Conservation (phyloP, 2,113 vertebrate genomes). For the Mustela lutreola region DNA sequence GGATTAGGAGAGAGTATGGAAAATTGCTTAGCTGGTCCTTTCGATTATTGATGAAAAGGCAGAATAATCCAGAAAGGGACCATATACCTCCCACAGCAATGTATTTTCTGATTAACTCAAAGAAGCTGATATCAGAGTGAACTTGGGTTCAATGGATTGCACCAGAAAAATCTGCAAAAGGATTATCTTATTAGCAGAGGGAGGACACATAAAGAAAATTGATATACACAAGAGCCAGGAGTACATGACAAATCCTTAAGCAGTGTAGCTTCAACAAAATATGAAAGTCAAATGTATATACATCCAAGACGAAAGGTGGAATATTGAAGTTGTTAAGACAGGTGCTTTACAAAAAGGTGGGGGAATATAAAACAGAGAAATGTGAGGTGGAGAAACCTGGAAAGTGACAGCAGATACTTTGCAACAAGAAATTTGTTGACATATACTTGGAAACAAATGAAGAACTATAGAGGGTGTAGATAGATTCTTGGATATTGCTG, state of each 20-base stretch:
- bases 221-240: neutral
- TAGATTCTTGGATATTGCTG: constrained; percentile 74
- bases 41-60: constrained; percentile 66
- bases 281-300: neutral
- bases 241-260: neutral
- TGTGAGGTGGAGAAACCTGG: neutral
- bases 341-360: constrained; percentile 52
- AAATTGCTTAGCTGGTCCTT: constrained; percentile 72
- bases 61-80: constrained; percentile 72
- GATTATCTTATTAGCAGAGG: constrained; percentile 65
- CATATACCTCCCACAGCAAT: constrained; percentile 58
- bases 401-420: constrained; percentile 67
- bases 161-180: constrained; percentile 62
- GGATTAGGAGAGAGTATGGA: constrained; percentile 13
- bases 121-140: constrained; percentile 33
- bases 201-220: constrained; percentile 24
- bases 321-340: neutral
- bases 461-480: constrained; percentile 67
- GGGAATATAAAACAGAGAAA: constrained; percentile 54
- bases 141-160: constrained; percentile 37
- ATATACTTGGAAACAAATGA: constrained; percentile 81
- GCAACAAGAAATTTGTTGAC: constrained; percentile 79
- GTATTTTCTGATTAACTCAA: constrained; percentile 71
- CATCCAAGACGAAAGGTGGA: neutral
- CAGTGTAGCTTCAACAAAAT: neutral